Evolutionary conservation across 2,888 invertebrate genomes (phyloP).

Genomic region (Podotricha telesiphe): DNA sequence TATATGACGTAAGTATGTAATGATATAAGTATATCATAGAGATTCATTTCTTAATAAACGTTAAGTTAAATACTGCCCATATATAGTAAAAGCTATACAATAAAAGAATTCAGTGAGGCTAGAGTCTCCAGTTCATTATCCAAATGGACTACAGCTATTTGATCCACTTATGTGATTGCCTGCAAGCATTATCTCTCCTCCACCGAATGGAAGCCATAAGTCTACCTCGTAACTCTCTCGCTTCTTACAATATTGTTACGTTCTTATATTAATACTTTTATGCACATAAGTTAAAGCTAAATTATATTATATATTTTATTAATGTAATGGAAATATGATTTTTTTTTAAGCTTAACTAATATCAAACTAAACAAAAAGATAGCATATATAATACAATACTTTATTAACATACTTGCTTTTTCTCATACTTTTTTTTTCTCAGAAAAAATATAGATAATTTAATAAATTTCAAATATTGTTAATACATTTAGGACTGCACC

Average conservation of each 20-base stretch:
- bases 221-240: constrained; percentile 80
- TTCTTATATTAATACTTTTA: constrained; percentile 61
- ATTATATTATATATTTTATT: constrained; percentile 12
- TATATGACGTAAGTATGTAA: constrained; percentile 5
- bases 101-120: constrained; percentile 63
- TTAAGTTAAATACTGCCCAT: constrained; percentile 43
- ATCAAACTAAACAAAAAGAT: too few species aligned
- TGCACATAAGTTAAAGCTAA: constrained; percentile 55
- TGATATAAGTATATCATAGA: constrained; percentile 9
- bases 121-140: constrained; percentile 81
- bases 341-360: background rate
- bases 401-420: too few species aligned
- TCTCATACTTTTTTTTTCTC: too few species aligned
- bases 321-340: constrained; percentile 10
- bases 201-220: constrained; percentile 80
- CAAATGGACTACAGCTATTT: constrained; percentile 84
- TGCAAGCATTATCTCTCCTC: constrained; percentile 82
- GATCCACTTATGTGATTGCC: constrained; percentile 84
- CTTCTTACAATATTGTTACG: constrained; percentile 72
- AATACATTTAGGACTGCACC: too few species aligned
- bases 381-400: too few species aligned
- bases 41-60: constrained; percentile 32
- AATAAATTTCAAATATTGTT: too few species aligned
- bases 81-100: constrained; percentile 65
- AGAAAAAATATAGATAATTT: too few species aligned